phyloP scores from a whole-genome alignment of 2,888 invertebrate genomes.

The Notodonta dromedarius region DNA sequence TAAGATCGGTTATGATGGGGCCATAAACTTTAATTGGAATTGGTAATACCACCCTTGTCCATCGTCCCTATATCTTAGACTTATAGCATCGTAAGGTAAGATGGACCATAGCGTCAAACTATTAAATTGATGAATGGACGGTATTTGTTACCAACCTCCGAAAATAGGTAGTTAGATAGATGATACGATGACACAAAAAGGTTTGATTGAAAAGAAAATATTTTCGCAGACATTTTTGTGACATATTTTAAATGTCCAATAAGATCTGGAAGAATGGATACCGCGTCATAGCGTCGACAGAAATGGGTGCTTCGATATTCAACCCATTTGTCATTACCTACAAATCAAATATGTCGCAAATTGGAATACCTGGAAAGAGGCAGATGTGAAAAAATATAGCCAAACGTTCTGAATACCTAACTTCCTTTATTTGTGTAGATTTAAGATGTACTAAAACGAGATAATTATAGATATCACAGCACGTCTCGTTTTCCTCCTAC shows the following conservation, averaged over 20 bases:
- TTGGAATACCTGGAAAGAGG: too few relatives aligned
- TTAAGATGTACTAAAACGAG: slow-evolving; percentile 5
- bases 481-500: not conserved
- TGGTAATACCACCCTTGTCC: not conserved
- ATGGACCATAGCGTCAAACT: slow-evolving; percentile 41
- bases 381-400: too few relatives aligned
- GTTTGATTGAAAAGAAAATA: slow-evolving; percentile 19
- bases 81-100: not conserved
- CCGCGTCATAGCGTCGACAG: too few relatives aligned
- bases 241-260: not conserved
- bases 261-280: too few relatives aligned
- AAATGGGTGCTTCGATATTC: too few relatives aligned
- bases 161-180: slow-evolving; percentile 28
- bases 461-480: slow-evolving; percentile 5
- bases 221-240: slow-evolving; percentile 6
- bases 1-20: too few relatives aligned
- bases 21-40: too few relatives aligned
- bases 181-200: slow-evolving; percentile 27
- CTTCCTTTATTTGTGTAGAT: not conserved
- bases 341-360: too few relatives aligned
- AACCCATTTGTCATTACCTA: too few relatives aligned
- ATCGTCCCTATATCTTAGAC: not conserved
- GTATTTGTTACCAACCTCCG: slow-evolving; percentile 53
- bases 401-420: too few relatives aligned
- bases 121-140: slow-evolving; percentile 56